phyloP scores from a whole-genome alignment of 2,113 vertebrate genomes.

The Chionodraco myersi region DNA sequence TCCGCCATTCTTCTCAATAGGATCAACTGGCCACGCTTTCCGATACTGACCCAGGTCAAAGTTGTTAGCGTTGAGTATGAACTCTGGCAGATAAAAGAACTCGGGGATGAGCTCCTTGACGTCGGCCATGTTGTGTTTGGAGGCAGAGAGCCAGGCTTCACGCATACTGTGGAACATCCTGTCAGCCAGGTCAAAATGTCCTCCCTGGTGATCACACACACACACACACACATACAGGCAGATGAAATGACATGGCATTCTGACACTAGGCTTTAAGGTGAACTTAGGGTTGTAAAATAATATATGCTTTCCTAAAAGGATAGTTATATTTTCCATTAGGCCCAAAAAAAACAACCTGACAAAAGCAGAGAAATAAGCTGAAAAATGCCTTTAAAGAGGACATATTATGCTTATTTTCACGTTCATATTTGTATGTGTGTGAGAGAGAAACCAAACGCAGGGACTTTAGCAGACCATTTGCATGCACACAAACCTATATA shows the following conservation, averaged over 20 bases:
- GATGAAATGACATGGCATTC: not conserved
- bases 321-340: not conserved
- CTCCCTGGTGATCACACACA: slow-evolving; percentile 84
- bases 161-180: slow-evolving; percentile 98
- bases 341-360: not conserved
- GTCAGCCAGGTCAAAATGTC: slow-evolving; percentile 98
- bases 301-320: not conserved
- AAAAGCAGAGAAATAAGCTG: not conserved
- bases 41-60: slow-evolving; percentile 91
- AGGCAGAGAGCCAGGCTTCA: slow-evolving; percentile 96
- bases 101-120: slow-evolving; percentile 99
- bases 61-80: slow-evolving; percentile 98
- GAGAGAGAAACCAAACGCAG: too few relatives aligned
- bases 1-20: rapidly evolving
- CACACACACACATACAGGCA: slow-evolving; percentile 3
- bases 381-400: not conserved
- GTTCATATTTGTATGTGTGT: too few relatives aligned
- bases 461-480: too few relatives aligned
- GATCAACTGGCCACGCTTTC: too few relatives aligned
- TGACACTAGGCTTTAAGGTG: not conserved
- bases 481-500: too few relatives aligned
- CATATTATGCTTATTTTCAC: too few relatives aligned
- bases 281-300: not conserved
- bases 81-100: slow-evolving; percentile 98
- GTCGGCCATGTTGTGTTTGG: slow-evolving; percentile 99